phyloP scores from a whole-genome alignment of 37 sponge, comb jelly and placozoan species.

The Chondrilla cf. caribensis region DNA sequence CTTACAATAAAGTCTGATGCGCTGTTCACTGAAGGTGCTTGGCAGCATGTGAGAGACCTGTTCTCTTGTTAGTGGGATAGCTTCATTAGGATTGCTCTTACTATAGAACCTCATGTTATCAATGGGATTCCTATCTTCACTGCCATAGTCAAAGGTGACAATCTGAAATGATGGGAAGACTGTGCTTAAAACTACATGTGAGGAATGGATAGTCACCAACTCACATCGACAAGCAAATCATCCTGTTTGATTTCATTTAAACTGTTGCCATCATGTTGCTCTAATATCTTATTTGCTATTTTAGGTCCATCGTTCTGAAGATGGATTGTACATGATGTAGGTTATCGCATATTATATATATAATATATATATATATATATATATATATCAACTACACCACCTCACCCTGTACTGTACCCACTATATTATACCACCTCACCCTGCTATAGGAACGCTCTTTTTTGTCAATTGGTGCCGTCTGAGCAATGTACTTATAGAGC shows the following conservation, averaged over 20 bases:
- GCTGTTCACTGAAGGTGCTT: conserved; percentile 56
- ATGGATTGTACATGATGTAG: too few relatives aligned
- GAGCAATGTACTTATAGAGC: conserved; percentile 80
- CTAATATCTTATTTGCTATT: too few relatives aligned
- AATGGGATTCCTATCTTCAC: conserved; percentile 74
- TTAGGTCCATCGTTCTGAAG: too few relatives aligned
- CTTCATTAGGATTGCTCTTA: conserved; percentile 62
- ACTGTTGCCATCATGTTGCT: too few relatives aligned
- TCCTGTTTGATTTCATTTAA: conserved; percentile 14
- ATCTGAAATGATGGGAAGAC: conserved; percentile 22
- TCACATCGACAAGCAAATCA: conserved; percentile 54
- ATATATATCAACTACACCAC: too few relatives aligned
- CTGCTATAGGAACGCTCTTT: neutral
- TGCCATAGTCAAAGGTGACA: conserved; percentile 87
- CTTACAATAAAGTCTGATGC: conserved; percentile 66
- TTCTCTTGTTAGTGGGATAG: conserved; percentile 67
- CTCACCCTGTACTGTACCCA: too few relatives aligned
- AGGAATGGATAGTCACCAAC: too few relatives aligned
- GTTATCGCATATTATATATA: too few relatives aligned
- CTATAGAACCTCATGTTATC: conserved; percentile 78
- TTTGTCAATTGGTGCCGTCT: conserved; percentile 48
- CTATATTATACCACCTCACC: too few relatives aligned
- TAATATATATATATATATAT: too few relatives aligned
- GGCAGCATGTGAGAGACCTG: conserved; percentile 89
- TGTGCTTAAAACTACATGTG: too few relatives aligned